Evolutionary conservation across 92 coral and sea anemone genomes (phyloP), one percentile per base, ranked within the genome.

Genomic region (Phymanthus crucifer): DNA sequence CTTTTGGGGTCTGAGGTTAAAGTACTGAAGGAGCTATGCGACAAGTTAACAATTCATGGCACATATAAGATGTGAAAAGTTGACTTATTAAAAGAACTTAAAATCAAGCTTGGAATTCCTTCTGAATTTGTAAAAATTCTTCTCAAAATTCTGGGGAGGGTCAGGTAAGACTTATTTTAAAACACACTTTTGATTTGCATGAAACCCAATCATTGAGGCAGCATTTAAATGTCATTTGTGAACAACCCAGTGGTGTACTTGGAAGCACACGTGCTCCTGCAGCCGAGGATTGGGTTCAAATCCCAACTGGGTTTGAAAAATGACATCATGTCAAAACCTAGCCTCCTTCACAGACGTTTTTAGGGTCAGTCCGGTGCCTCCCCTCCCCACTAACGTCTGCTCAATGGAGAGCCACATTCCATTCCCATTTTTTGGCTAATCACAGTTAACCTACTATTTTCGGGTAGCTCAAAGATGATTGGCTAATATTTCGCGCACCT

Each of bases 81-180:
- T 54, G 71, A 76, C n/a, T 24, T 76, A 29, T 21, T 76, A 36
- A 76, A 32, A 54, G 58, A 76, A 36, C 71, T 76, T 0, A 76
- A 76, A 56, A 37, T 23, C 1, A 67, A 64, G 33, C 80, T 76
- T 18, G 80, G 80, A 19, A 76, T 76, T 76, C 80, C 80, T n/a
- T 76, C 80, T 0, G 80, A 76, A 76, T 76, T 76, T 14, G 80
- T 67, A 0, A 67, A 67, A 2, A 40, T 67, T 67, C n/a, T 67
- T 67, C 72, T 67, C 72, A 1, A 67, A 67, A 35, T 67, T 67
- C 3, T 67, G 72, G 72, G 72, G 72, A 67, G 72, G 72, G 0
- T 67, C 72, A 67, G 72, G 72, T 35, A 35, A 0, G 72, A 18
- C 2, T 57, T 57, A 57, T 3, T 21, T 1, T 31, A 4, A 19